Conservation (phyloP, 2,888 invertebrate species). For the Anarsia innoxiella region DNA sequence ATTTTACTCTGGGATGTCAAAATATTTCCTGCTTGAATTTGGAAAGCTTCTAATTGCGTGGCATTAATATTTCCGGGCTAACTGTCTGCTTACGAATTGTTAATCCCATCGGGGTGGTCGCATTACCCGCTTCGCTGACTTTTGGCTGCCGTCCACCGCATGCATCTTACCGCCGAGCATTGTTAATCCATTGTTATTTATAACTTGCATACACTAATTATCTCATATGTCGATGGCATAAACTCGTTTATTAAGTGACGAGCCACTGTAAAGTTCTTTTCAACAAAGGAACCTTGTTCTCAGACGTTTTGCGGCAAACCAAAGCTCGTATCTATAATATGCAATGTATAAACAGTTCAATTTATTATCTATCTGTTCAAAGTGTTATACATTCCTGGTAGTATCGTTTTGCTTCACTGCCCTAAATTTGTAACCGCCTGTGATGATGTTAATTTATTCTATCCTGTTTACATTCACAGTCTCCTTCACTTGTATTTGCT, state of each 20-base stretch:
- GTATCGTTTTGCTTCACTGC: slow-evolving; percentile 3
- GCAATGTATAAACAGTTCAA: slow-evolving; percentile 9
- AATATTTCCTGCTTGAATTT: slow-evolving; percentile 7
- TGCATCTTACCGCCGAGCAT: slow-evolving; percentile 35
- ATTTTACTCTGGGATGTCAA: background rate
- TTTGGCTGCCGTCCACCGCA: slow-evolving; percentile 43
- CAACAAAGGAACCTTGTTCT: too few relatives aligned
- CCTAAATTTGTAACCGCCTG: slow-evolving; percentile 4
- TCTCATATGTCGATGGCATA: slow-evolving; percentile 7
- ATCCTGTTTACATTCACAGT: slow-evolving; percentile 1
- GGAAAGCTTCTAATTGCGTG: slow-evolving; percentile 8
- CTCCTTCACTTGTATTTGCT: background rate
- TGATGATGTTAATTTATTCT: slow-evolving; percentile 5
- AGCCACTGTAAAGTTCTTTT: too few relatives aligned
- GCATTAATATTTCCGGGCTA: slow-evolving; percentile 33
- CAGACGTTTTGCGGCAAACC: too few relatives aligned
- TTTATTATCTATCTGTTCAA: slow-evolving; percentile 9
- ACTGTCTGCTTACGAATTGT: slow-evolving; percentile 49
- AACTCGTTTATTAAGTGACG: slow-evolving; percentile 3
- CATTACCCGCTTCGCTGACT: slow-evolving; percentile 47
- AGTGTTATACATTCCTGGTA: slow-evolving; percentile 6
- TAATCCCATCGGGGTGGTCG: slow-evolving; percentile 34
- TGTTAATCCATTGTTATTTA: slow-evolving; percentile 60
- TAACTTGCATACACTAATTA: slow-evolving; percentile 31
- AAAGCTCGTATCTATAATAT: too few relatives aligned